These are phyloP conservation scores for Gobio gobio DNA, from an alignment of 2,113 vertebrate species.

Conservation along the genomic window DNA sequence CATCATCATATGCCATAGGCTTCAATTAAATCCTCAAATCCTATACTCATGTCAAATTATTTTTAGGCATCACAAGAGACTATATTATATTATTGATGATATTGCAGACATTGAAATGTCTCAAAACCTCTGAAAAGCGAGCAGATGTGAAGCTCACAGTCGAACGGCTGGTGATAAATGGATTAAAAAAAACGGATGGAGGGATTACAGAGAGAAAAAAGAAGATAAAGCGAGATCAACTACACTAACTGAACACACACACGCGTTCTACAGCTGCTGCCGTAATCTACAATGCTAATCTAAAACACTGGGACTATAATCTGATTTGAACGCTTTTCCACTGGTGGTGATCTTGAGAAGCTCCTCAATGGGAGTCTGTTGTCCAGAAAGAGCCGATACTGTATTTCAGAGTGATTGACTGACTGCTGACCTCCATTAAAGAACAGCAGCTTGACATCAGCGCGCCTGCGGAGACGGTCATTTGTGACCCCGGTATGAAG, in stretches of 20 bases:
- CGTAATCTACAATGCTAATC: slow-evolving; percentile 15
- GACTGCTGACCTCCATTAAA: background rate
- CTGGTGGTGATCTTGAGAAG: background rate
- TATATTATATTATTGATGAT: background rate
- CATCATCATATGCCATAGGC: background rate
- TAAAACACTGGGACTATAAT: background rate
- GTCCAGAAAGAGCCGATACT: background rate
- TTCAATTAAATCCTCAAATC: background rate
- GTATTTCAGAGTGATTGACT: background rate
- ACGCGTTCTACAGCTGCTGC: background rate
- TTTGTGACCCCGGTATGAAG: background rate
- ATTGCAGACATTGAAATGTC: background rate
- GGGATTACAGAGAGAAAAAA: slow-evolving; percentile 74
- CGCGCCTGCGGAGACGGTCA: background rate
- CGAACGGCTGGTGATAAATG: slow-evolving; percentile 62
- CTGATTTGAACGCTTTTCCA: background rate
- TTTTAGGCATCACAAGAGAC: slow-evolving; percentile 1
- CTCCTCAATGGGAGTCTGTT: background rate
- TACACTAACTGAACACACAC: slow-evolving; percentile 66
- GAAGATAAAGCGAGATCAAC: slow-evolving; percentile 79
- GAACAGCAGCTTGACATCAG: background rate
- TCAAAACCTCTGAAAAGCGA: background rate
- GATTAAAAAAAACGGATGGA: slow-evolving; percentile 64
- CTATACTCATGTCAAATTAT: background rate
- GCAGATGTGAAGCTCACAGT: slow-evolving; percentile 22